Evolutionary conservation across 1,140 invertebrate species (phyloP), one percentile per base, ranked within the genome.

Genomic region (Zophobas atratus): DNA sequence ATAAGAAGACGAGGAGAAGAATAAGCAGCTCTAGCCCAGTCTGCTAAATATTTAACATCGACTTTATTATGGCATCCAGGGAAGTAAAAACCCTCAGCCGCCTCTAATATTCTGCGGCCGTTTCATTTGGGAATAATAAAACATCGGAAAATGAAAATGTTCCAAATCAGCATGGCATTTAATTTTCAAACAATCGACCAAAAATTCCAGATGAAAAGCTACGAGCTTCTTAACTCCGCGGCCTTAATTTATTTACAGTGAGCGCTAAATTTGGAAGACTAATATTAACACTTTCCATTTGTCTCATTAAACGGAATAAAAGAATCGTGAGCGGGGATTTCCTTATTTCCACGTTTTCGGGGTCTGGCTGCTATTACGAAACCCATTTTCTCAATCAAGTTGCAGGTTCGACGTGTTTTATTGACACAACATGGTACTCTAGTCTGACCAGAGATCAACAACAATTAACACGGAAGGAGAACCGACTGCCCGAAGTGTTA

Each of bases 1-100:
- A 80, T 82, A 81, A 82, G 79, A 80, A 78, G 56, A 81, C 57
- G 67, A 80, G 48, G 73, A 80, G 75, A 79, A 77, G 73, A 76
- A 81, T 79, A 81, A 77, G 78, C 77, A 77, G 75, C 75, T 70
- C 57, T 70, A 57, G 63, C 73, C 57, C 74, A 36, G 71, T 76
- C 75, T 76, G 79, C 73, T 81, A 81, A 81, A 81, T 81, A 81
- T 81, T 81, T 80, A 81, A 81, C 81, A 77, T 80, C 76, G 77
- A 78, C 80, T 81, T 81, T 81, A 81, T 81, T 81, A 81, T 70
- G 57, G 73, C 70, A 77, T 78, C 71, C 57, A n/a, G 77, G 72
- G 72, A 72, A 49, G 70, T 51, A 67, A 77, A 77, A 73, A 74
- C 75, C 41, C 35, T 57, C 60, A 20, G 33, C 35, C 72, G 71